phyloP scores from a whole-genome alignment of 2,888 invertebrate species.

The Panopea generosa region DNA sequence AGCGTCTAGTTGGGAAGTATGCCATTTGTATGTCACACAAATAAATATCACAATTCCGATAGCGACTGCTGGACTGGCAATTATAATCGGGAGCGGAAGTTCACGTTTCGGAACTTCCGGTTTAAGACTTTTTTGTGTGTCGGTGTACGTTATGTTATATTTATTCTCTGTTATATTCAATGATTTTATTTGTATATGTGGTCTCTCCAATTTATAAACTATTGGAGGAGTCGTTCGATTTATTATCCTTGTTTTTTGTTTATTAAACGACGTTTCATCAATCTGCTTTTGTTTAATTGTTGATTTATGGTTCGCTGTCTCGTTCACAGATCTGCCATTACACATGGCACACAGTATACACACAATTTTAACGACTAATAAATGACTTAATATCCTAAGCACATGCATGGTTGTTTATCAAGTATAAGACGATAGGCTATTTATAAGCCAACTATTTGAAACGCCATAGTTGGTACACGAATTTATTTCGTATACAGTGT shows the following conservation, averaged over 20 bases:
- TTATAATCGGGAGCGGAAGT: constrained; percentile 74
- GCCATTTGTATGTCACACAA: constrained; percentile 77
- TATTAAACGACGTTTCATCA: background rate
- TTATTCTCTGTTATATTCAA: background rate
- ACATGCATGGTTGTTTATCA: too few species aligned
- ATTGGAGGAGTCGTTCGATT: background rate
- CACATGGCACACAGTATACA: too few species aligned
- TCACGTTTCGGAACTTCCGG: constrained; percentile 31
- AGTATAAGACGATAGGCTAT: too few species aligned
- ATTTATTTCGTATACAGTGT: too few species aligned
- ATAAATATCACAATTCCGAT: constrained; percentile 78
- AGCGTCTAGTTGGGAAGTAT: constrained; percentile 75
- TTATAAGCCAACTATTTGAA: too few species aligned
- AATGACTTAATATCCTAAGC: too few species aligned
- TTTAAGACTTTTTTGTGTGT: background rate
- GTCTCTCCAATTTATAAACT: background rate
- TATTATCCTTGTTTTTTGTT: constrained; percentile 1
- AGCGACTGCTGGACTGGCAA: constrained; percentile 78
- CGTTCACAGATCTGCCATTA: too few species aligned
- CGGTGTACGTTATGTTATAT: constrained; percentile 1
- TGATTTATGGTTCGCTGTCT: too few species aligned
- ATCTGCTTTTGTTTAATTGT: too few species aligned
- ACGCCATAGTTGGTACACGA: too few species aligned
- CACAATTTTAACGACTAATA: too few species aligned
- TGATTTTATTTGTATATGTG: background rate